A percentile compares a stretch with the other conserved stretches of the same genome.
Conservation (phyloP, 1,140 invertebrate genomes). For the Cydia pomonella region DNA sequence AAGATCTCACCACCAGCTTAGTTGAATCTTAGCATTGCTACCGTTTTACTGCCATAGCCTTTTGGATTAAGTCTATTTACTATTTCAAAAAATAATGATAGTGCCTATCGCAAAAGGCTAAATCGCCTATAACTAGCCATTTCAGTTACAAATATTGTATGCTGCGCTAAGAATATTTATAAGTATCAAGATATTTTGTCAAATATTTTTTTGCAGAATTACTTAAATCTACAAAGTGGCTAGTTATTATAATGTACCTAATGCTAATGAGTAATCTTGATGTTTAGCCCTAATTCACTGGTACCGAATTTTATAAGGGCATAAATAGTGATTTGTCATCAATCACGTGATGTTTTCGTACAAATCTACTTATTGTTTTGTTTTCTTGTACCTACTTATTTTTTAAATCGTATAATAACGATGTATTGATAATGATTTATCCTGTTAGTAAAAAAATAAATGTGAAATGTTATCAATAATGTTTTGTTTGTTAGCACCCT, state of each 20-base stretch:
- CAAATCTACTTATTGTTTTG: background rate
- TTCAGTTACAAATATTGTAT: background rate
- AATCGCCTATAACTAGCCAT: background rate
- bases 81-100: background rate
- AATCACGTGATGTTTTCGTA: background rate
- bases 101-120: background rate
- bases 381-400: background rate
- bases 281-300: background rate
- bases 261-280: too few relatives aligned
- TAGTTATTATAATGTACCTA: too few relatives aligned
- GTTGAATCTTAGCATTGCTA: slow-evolving; percentile 35
- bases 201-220: too few relatives aligned
- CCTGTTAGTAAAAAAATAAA: background rate
- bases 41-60: background rate
- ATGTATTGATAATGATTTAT: slow-evolving; percentile 3
- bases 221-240: too few relatives aligned
- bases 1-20: slow-evolving; percentile 40
- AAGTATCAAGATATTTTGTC: too few relatives aligned
- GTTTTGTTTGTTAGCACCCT: background rate
- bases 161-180: too few relatives aligned
- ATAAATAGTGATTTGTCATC: background rate
- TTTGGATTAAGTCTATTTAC: background rate
- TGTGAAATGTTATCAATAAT: background rate
- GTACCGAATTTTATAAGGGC: background rate
- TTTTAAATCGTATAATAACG: background rate